phyloP scores from a whole-genome alignment of 1,140 invertebrate genomes.

The Trypoxylus dichotomus region DNA sequence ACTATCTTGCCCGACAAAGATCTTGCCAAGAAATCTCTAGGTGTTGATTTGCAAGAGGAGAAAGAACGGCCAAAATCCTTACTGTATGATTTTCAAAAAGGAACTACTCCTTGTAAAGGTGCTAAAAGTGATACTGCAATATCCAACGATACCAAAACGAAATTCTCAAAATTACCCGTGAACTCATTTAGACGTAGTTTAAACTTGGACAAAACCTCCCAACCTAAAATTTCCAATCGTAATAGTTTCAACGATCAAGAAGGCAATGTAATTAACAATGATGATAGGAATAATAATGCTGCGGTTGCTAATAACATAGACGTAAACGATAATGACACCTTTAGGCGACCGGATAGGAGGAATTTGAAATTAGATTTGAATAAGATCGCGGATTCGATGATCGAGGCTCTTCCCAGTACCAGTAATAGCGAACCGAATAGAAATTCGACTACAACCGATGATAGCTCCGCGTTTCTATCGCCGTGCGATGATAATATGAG shows the following conservation, averaged over 20 bases:
- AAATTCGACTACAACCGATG: slow-evolving; percentile 51
- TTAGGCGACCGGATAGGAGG: slow-evolving; percentile 50
- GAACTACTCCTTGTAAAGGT: slow-evolving; percentile 37
- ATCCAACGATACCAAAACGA: slow-evolving; percentile 38
- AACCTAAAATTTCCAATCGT: slow-evolving; percentile 31
- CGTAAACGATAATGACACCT: slow-evolving; percentile 26
- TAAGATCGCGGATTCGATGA: slow-evolving; percentile 57
- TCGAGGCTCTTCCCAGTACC: slow-evolving; percentile 55
- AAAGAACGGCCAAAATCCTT: slow-evolving; percentile 43
- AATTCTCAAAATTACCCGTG: slow-evolving; percentile 47
- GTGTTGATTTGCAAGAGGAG: slow-evolving; percentile 31
- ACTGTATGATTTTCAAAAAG: slow-evolving; percentile 38
- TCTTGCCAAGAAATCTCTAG: slow-evolving; percentile 13
- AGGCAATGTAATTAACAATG: slow-evolving; percentile 11
- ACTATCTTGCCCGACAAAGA: slow-evolving; percentile 32
- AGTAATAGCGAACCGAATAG: slow-evolving; percentile 54
- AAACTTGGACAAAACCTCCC: slow-evolving; percentile 44
- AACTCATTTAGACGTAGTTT: slow-evolving; percentile 47
- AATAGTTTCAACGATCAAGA: slow-evolving; percentile 13
- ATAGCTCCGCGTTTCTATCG: slow-evolving; percentile 58
- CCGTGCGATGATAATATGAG: slow-evolving; percentile 64
- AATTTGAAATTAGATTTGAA: slow-evolving; percentile 71
- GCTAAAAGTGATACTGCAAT: slow-evolving; percentile 33
- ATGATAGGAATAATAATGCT: slow-evolving; percentile 1
- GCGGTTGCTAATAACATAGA: slow-evolving; percentile 32